Evolutionary conservation across 2,113 vertebrate genomes (phyloP).

Genomic region (Hippocampus comes): DNA sequence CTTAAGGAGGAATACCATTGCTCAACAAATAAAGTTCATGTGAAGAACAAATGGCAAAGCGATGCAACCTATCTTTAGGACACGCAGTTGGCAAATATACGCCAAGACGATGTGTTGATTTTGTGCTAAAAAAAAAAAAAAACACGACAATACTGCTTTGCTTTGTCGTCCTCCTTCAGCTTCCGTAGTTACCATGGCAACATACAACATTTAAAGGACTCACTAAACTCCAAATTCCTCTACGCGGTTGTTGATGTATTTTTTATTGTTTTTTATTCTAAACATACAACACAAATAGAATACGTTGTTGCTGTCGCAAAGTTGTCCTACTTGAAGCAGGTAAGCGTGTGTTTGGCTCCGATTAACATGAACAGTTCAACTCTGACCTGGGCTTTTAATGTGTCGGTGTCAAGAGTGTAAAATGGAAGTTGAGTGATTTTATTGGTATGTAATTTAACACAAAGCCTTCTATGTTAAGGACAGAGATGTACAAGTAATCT

Average conservation of each 20-base stretch:
- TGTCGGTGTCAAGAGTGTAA: background rate
- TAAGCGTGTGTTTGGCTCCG: background rate
- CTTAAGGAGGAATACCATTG: conserved; percentile 1
- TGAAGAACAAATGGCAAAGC: background rate
- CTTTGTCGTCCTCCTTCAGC: conserved; percentile 20
- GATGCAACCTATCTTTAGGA: no score
- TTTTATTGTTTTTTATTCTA: background rate
- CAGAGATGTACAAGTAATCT: background rate
- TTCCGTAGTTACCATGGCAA: conserved; percentile 39
- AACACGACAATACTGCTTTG: background rate
- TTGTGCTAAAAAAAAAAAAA: background rate
- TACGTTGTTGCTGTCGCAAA: background rate
- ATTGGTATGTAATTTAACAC: background rate
- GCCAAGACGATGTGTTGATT: background rate
- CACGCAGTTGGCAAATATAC: background rate
- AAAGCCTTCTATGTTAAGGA: background rate
- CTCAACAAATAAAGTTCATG: conserved; percentile 28
- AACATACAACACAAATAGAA: background rate
- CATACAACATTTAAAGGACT: conserved; percentile 26
- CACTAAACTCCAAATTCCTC: background rate
- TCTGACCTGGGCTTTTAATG: background rate
- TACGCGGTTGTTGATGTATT: background rate
- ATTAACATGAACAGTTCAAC: background rate
- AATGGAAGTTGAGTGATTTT: background rate
- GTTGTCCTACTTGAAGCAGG: conserved; percentile 1